These are phyloP conservation scores for Odontophorus gujanensis DNA, from an alignment of 2,113 vertebrate genomes.

Conservation along the genomic window DNA sequence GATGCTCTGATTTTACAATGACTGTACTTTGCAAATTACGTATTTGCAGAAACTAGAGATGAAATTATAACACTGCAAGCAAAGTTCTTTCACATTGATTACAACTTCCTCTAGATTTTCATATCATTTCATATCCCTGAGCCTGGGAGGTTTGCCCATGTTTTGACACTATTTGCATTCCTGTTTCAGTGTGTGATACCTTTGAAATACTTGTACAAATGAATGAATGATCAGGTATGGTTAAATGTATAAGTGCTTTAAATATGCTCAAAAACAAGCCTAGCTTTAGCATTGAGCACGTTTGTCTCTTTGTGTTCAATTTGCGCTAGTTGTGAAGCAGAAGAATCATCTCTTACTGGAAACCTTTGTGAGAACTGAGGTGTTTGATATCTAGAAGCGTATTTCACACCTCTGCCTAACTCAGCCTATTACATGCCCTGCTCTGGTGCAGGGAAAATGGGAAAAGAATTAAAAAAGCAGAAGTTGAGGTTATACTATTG, in stretches of 20 bases:
- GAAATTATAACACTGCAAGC: constrained; percentile 30
- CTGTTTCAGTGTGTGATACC: not conserved
- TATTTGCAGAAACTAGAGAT: constrained; percentile 14
- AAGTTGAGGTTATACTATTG: not conserved
- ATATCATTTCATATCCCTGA: not conserved
- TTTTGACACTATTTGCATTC: not conserved
- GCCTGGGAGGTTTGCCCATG: not conserved
- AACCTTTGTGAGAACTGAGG: not conserved
- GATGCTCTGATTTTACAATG: constrained; percentile 6
- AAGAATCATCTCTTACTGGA: not conserved
- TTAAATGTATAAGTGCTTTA: not conserved
- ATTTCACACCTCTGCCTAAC: accelerated
- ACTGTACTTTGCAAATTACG: not conserved
- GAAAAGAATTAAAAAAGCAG: not conserved
- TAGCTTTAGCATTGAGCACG: not conserved
- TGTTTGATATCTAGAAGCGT: not conserved
- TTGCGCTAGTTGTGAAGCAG: not conserved
- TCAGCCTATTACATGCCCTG: accelerated
- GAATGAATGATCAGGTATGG: not conserved
- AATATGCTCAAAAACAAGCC: not conserved
- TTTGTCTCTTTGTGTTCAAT: not conserved
- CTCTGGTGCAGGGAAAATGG: accelerated
- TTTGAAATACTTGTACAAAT: not conserved
- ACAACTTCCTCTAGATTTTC: constrained; percentile 20
- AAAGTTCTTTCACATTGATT: constrained; percentile 30